Percentiles rank a stretch among this genome's conserved stretches.
phyloP scores from a whole-genome alignment of 2,888 invertebrate genomes.

The Chydorus sphaericus region DNA sequence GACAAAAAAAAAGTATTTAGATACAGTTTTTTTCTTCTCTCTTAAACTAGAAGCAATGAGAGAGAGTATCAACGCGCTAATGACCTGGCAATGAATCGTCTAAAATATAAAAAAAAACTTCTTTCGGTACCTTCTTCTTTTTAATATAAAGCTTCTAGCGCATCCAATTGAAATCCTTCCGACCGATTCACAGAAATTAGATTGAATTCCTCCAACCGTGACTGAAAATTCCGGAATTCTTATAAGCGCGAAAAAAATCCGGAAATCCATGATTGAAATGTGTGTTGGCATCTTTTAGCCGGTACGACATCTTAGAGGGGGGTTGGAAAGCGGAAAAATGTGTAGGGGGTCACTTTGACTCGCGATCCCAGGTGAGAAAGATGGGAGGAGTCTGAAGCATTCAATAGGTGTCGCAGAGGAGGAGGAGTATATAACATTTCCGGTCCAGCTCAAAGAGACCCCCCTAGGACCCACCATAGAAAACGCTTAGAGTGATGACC shows the following conservation, averaged over 20 bases:
- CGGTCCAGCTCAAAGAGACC: not conserved
- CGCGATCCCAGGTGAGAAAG: constrained; percentile 5
- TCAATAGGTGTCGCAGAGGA: not conserved
- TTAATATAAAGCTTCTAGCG: no score
- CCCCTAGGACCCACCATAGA: not conserved
- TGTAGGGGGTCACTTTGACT: not conserved
- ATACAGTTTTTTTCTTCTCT: not conserved
- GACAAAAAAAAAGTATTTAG: not conserved
- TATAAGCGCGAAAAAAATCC: not conserved
- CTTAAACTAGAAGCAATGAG: not conserved
- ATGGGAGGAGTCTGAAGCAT: not conserved
- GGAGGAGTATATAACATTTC: not conserved
- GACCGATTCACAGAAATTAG: no score
- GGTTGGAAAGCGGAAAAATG: not conserved
- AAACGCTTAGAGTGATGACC: not conserved
- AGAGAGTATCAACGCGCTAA: not conserved
- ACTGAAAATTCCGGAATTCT: no score
- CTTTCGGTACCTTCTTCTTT: no score
- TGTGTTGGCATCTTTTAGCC: not conserved
- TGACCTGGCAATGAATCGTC: constrained; percentile 5
- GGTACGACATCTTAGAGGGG: not conserved
- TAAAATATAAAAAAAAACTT: not conserved
- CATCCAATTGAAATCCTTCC: no score
- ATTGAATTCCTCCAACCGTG: no score
- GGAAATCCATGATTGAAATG: constrained; percentile 7